Evolutionary conservation across 2,113 vertebrate genomes (phyloP).

Genomic region (Arenaria interpres): DNA sequence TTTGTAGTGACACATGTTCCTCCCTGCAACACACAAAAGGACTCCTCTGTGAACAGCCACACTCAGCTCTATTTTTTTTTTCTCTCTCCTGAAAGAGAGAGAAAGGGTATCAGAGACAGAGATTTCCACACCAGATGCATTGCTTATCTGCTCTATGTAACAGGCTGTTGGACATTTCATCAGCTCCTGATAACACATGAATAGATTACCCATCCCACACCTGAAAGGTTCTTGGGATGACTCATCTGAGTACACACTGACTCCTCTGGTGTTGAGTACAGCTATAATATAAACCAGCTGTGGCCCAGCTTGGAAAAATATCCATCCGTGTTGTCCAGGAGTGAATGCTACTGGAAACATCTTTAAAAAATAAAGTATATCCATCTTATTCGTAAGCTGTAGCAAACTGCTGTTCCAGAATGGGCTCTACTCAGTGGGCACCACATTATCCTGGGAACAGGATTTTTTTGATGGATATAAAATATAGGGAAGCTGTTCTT

Average conservation of each 20-base stretch:
- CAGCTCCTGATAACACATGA: neutral
- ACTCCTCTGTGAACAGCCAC: neutral
- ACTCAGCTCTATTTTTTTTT: neutral
- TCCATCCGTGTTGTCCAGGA: neutral
- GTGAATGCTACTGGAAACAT: neutral
- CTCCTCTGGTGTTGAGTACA: neutral
- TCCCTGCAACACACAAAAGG: neutral
- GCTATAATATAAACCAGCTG: neutral
- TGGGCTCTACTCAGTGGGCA: neutral
- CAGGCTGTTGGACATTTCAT: neutral
- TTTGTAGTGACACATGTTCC: neutral
- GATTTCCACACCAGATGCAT: neutral
- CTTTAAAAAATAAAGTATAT: neutral
- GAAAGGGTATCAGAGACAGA: neutral
- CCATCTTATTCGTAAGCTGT: neutral
- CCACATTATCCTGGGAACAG: neutral
- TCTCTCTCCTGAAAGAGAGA: neutral
- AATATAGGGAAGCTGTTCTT: neutral
- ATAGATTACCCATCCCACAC: neutral
- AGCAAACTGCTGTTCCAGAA: neutral
- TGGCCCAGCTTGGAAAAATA: neutral
- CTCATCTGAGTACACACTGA: neutral
- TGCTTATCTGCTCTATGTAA: neutral
- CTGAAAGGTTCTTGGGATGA: neutral
- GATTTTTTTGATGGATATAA: neutral